A percentile compares a stretch with the other conserved stretches of the same genome.
These are phyloP conservation scores for Chroicocephalus ridibundus DNA, from an alignment of 2,113 vertebrate species.

Conservation along the genomic window DNA sequence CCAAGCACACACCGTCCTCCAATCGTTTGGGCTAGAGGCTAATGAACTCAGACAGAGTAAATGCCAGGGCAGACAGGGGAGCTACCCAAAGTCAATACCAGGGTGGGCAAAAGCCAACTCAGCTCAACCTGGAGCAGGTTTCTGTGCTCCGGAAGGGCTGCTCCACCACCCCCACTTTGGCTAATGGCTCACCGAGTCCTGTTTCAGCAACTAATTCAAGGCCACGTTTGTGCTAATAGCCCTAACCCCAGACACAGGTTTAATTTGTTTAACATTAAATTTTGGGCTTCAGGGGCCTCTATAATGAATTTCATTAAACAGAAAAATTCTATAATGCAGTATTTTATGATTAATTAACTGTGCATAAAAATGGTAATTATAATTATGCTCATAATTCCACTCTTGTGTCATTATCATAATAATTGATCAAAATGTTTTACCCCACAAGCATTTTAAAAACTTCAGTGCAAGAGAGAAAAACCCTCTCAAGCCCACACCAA, in stretches of 20 bases:
- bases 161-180: background rate
- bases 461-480: background rate
- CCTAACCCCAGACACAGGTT: constrained; percentile 16
- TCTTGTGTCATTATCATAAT: constrained; percentile 29
- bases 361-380: constrained; percentile 71
- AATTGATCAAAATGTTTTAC: constrained; percentile 68
- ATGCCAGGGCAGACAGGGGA: background rate
- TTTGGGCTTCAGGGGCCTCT: constrained; percentile 43
- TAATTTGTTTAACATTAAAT: constrained; percentile 67
- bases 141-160: background rate
- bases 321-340: constrained; percentile 52
- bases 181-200: background rate
- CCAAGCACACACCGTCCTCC: background rate
- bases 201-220: background rate
- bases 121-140: background rate
- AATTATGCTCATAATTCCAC: constrained; percentile 72
- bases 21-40: background rate
- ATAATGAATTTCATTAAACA: constrained; percentile 69
- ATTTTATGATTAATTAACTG: constrained; percentile 75
- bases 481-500: background rate
- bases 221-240: constrained; percentile 22
- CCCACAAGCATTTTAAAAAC: constrained; percentile 35
- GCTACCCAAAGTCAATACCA: background rate
- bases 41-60: background rate
- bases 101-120: background rate